These are phyloP conservation scores for Lamprotornis superbus DNA, from an alignment of 2,113 vertebrate genomes.

Conservation along the genomic window DNA sequence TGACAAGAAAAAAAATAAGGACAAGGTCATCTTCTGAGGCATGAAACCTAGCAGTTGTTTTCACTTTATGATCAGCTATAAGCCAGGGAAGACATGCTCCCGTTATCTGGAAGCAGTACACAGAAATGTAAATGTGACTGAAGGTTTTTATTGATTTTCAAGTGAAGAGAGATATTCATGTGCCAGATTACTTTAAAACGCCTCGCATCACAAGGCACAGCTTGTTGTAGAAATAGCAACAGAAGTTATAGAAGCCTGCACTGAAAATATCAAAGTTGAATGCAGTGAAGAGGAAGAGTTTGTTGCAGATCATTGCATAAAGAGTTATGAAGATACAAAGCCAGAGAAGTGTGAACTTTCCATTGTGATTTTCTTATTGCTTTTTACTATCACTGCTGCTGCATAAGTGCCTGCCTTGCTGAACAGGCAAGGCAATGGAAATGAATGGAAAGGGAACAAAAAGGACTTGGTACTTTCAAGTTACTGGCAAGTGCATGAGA, in stretches of 20 bases:
- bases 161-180: background rate
- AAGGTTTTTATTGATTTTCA: conserved; percentile 15
- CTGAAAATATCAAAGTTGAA: conserved; percentile 35
- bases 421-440: background rate
- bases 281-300: background rate
- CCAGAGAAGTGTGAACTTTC: background rate
- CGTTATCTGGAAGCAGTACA: background rate
- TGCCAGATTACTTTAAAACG: conserved; percentile 6
- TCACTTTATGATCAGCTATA: background rate
- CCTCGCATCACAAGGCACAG: background rate
- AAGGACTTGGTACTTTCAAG: background rate
- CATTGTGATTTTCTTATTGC: background rate
- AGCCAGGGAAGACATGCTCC: background rate
- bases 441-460: background rate
- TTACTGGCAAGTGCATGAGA: background rate
- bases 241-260: background rate
- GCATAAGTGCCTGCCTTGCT: background rate
- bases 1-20: background rate
- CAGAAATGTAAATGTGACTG: background rate
- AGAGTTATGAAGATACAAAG: background rate
- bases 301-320: background rate
- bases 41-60: background rate
- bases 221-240: conserved; percentile 34
- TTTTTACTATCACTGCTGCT: background rate
- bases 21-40: background rate